phyloP scores from a whole-genome alignment of 2,888 invertebrate species.

The Aspidapion aeneum region DNA sequence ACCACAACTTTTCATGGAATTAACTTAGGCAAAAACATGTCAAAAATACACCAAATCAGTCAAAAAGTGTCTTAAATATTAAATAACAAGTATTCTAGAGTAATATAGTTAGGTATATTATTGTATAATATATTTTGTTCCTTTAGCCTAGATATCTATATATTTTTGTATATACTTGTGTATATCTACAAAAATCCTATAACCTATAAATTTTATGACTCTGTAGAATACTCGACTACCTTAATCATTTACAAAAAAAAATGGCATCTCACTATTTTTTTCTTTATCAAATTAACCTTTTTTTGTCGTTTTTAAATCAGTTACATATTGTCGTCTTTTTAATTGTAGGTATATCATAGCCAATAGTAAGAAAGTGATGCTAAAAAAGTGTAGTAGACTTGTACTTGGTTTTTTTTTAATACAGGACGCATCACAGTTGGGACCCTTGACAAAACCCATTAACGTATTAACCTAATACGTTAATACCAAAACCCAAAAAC shows the following conservation, averaged over 20 bases:
- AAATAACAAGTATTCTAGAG: conserved; percentile 26
- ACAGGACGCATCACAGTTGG: too few relatives aligned
- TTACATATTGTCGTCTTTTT: background rate
- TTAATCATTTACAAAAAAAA: conserved; percentile 17
- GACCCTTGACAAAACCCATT: too few relatives aligned
- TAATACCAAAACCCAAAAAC: too few relatives aligned
- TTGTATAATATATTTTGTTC: conserved; percentile 24
- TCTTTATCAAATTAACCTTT: background rate
- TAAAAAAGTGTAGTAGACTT: too few relatives aligned
- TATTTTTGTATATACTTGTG: conserved; percentile 18
- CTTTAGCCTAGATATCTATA: conserved; percentile 24
- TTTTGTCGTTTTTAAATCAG: background rate
- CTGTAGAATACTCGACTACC: conserved; percentile 15
- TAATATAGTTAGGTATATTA: conserved; percentile 22
- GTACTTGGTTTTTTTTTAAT: too few relatives aligned
- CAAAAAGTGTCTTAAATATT: conserved; percentile 20
- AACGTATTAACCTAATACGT: too few relatives aligned
- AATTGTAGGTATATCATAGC: background rate
- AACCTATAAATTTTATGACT: conserved; percentile 10
- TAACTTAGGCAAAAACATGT: background rate
- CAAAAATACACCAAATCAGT: background rate
- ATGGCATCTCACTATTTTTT: conserved; percentile 23
- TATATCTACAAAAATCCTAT: conserved; percentile 23
- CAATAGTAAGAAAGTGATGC: too few relatives aligned
- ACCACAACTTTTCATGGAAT: background rate